Percentiles rank a stretch among this genome's conserved stretches.
Evolutionary conservation across 2,888 invertebrate species (phyloP).

Genomic region (Drosophila borealis): DNA sequence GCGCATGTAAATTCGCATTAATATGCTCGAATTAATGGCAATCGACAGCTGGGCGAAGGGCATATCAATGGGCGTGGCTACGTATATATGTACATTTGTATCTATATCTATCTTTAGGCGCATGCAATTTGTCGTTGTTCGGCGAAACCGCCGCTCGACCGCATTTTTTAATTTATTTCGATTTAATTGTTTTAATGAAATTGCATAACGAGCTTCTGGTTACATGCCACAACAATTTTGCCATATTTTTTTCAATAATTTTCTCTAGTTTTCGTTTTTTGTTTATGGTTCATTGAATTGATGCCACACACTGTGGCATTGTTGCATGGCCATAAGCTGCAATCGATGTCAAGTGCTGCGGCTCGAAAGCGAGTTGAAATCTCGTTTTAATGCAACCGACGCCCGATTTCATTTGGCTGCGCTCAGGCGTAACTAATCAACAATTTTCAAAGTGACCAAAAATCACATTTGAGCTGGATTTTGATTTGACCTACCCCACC

Average conservation of each 20-base stretch:
- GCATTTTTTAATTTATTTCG: slow-evolving; percentile 76
- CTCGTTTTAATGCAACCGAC: slow-evolving; percentile 47
- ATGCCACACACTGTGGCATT: slow-evolving; percentile 17
- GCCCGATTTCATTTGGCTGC: slow-evolving; percentile 50
- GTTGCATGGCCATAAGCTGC: slow-evolving; percentile 16
- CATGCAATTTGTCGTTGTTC: slow-evolving; percentile 66
- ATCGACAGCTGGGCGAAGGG: slow-evolving; percentile 48
- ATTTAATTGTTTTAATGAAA: slow-evolving; percentile 78
- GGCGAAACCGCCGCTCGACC: slow-evolving; percentile 36
- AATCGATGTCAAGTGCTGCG: slow-evolving; percentile 39
- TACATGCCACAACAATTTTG: slow-evolving; percentile 45
- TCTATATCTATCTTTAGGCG: slow-evolving; percentile 9
- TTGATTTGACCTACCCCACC: slow-evolving; percentile 6
- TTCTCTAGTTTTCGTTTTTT: slow-evolving; percentile 7
- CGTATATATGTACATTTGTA: not conserved
- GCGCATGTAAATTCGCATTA: slow-evolving; percentile 66
- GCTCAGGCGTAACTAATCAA: slow-evolving; percentile 76
- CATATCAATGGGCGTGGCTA: not conserved
- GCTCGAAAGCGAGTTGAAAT: slow-evolving; percentile 38
- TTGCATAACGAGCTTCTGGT: slow-evolving; percentile 61
- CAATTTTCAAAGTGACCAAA: slow-evolving; percentile 79
- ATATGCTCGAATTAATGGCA: slow-evolving; percentile 76
- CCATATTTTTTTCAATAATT: not conserved
- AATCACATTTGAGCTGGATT: slow-evolving; percentile 71
- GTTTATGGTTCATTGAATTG: slow-evolving; percentile 26